Evolutionary conservation across 2,888 invertebrate species (phyloP).

Genomic region (Tuberolachnus salignus): DNA sequence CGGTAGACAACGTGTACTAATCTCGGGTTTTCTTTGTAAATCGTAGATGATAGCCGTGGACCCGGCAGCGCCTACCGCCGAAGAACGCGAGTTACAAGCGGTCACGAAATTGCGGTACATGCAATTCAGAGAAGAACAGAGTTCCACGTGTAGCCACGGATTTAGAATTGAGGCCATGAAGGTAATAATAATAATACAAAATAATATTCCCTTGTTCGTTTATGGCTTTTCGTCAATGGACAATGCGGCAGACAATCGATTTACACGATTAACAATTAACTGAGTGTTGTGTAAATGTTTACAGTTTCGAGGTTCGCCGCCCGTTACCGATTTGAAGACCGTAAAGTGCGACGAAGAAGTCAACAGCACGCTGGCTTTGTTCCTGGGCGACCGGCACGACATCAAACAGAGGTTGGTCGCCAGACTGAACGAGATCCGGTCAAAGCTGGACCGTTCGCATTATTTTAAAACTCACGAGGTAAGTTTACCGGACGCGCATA

Average conservation of each 20-base stretch:
- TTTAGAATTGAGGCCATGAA: constrained; percentile 96
- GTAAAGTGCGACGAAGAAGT: constrained; percentile 81
- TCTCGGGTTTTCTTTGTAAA: constrained; percentile 28
- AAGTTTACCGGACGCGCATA: constrained; percentile 58
- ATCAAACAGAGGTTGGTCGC: constrained; percentile 73
- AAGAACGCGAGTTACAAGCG: constrained; percentile 80
- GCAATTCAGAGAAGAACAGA: constrained; percentile 92
- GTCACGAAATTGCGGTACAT: constrained; percentile 96
- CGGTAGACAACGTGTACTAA: not conserved
- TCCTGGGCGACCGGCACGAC: constrained; percentile 72
- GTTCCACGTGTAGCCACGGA: constrained; percentile 89
- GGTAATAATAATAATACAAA: constrained; percentile 61
- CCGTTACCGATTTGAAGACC: constrained; percentile 86
- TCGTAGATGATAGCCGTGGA: constrained; percentile 86
- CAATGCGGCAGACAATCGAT: too few species aligned
- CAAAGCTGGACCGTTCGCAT: constrained; percentile 79
- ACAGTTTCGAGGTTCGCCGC: constrained; percentile 76
- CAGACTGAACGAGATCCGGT: constrained; percentile 77
- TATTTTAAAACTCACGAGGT: constrained; percentile 88
- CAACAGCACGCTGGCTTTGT: constrained; percentile 74
- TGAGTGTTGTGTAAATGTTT: constrained; percentile 56
- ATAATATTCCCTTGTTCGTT: not conserved
- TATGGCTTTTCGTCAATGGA: too few species aligned
- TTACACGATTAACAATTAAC: too few species aligned
- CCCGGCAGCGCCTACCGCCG: constrained; percentile 80